Base-by-base conservation (phyloP, 2,888 invertebrate genomes). In the Ommatoiulus sabulosus region DNA sequence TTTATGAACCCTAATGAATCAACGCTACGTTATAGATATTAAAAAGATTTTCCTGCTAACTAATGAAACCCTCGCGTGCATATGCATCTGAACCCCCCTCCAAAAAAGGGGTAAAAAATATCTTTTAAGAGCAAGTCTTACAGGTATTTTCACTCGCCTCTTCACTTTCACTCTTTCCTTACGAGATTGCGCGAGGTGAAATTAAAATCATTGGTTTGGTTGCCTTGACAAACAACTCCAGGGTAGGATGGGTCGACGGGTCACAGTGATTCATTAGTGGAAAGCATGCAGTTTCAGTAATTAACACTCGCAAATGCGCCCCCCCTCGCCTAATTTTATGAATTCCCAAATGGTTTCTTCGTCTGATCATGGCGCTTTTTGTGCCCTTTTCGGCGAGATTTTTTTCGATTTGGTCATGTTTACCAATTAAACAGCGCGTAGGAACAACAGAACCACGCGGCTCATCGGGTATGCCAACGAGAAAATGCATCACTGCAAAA, bases 1-100 rank as follows among this genome's bases (percentile, higher is more conserved):
- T 88, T 88, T 88, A 88, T 52, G 88, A 84, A 17, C 20, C 52
- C 57, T 88, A 80, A 88, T 88, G 88, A 88, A 88, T 88, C 84
- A 88, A 84, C 88, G 84, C 88, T 88, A 88, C 88, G 84, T 84
- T 88, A 88, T 84, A 84, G 84, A 88, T 72, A 72, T 72, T 72
- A 72, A 72, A 72, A 72, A 24, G 24, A 72, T 72, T 72, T 72
- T 72, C 72, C 24, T 72, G 72, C 46, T 85, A 20, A 85, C 85
- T 85, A 85, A 85, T 85, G 85, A 85, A 85, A 24, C 72, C 72
- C 24, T 10, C 24, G 72, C 72, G 12, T 72, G 72, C 72, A 24
- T 72, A 72, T 24, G 72, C 72, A 72, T 72, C 72, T 24, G 10
- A 72, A 10, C 72, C 24, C 24, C 35, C 35, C 35, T 2, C 35